phyloP scores from a whole-genome alignment of 1,140 invertebrate species.

The Archivesica marissinica region DNA sequence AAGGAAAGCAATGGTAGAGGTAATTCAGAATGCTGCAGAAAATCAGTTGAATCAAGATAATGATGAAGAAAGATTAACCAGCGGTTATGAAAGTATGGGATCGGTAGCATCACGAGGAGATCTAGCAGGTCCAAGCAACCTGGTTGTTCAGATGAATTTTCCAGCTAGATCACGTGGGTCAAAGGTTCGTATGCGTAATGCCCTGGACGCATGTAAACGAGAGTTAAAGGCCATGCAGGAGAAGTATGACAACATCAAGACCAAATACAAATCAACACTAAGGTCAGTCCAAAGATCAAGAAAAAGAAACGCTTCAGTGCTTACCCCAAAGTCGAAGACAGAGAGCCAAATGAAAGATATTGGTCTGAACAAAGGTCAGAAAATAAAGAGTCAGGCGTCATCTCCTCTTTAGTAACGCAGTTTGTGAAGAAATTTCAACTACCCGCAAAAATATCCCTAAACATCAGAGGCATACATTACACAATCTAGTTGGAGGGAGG shows the following conservation, averaged over 20 bases:
- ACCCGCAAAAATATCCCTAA: not conserved
- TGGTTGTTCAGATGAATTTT: slow-evolving; percentile 3
- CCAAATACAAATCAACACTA: slow-evolving; percentile 25
- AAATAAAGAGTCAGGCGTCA: not conserved
- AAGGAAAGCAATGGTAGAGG: slow-evolving; percentile 10
- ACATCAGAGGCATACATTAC: not conserved
- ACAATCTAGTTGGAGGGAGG: slow-evolving; percentile 8
- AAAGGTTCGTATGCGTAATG: slow-evolving; percentile 13
- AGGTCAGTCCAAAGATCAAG: slow-evolving; percentile 14
- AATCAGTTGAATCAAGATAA: no score
- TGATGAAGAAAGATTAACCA: not conserved
- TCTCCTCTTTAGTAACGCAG: slow-evolving; percentile 25
- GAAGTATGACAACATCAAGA: slow-evolving; percentile 21
- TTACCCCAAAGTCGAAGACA: not conserved
- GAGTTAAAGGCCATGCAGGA: not conserved
- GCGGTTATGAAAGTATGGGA: slow-evolving; percentile 43
- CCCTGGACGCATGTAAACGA: not conserved
- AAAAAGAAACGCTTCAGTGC: not conserved
- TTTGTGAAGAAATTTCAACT: slow-evolving; percentile 11
- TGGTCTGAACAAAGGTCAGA: not conserved
- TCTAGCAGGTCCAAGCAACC: not conserved
- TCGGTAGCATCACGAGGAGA: not conserved
- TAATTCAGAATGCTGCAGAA: not conserved
- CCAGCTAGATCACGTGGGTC: slow-evolving; percentile 4
- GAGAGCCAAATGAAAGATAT: not conserved